Percentiles rank a stretch among this genome's conserved stretches.
Conservation (phyloP, 2,888 invertebrate species). For the Trissolcus japonicus region DNA sequence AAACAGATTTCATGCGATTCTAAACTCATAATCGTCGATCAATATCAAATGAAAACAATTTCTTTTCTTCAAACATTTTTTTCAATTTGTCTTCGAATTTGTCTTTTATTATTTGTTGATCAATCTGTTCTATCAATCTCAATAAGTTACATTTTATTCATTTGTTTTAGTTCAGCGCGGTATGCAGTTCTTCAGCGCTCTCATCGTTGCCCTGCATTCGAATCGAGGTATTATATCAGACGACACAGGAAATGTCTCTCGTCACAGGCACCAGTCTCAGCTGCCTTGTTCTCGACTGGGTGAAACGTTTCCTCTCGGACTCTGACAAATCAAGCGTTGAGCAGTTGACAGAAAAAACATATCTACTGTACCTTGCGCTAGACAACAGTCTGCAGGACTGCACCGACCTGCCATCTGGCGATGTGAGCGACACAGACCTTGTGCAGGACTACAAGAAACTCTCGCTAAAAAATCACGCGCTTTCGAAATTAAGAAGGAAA, state of each 20-base stretch:
- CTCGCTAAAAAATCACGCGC: conserved; percentile 73
- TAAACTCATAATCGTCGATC: too few species aligned
- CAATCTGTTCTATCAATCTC: too few species aligned
- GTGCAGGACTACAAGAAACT: conserved; percentile 85
- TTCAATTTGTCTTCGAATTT: too few species aligned
- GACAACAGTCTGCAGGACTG: conserved; percentile 89
- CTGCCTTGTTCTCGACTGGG: conserved; percentile 82
- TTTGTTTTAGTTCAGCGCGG: conserved; percentile 81
- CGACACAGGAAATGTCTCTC: conserved; percentile 81
- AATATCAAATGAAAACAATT: too few species aligned
- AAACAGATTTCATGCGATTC: not conserved
- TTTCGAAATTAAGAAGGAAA: conserved; percentile 76
- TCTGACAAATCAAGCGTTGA: conserved; percentile 67
- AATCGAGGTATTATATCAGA: conserved; percentile 86
- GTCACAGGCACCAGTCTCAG: conserved; percentile 80
- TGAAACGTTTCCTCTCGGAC: conserved; percentile 68
- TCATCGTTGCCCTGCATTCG: conserved; percentile 82
- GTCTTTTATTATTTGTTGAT: too few species aligned
- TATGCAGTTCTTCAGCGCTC: conserved; percentile 81
- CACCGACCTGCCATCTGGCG: conserved; percentile 82
- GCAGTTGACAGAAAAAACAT: conserved; percentile 80
- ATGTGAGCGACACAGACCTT: conserved; percentile 84
- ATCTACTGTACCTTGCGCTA: conserved; percentile 85
- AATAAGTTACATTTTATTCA: not conserved
- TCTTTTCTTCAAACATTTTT: too few species aligned